Evolutionary conservation across 2,113 vertebrate genomes (phyloP), one percentile per base, ranked within the genome.

Genomic region (Platysternon megacephalum): DNA sequence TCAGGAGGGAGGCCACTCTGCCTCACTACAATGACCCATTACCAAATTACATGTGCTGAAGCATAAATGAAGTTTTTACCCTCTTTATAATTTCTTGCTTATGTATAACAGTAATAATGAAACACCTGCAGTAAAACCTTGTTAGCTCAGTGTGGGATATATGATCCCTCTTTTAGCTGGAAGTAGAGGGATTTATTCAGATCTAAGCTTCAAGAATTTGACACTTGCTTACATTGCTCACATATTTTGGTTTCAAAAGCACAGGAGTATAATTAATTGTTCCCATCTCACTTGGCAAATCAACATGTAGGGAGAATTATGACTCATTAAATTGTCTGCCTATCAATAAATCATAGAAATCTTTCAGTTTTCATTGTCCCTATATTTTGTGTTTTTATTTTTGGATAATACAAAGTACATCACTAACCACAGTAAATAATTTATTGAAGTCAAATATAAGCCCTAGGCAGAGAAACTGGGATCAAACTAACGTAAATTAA

Each of bases 371-470:
- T 92, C 85, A 96, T 90, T 91, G 86, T 81, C 98, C 91, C 29
- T 49, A 90, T 95, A 94, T 95, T 96, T 95, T 96, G 97, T 81
- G 85, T 97, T 96, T 96, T 87, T 95, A 91, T 83, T 97, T 95
- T 78, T 97, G 86, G 92, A 93, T 94, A 95, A 92, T 17, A 91
- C 93, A 95, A 97, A 55, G 61, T 81, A 93, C 84, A 82, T 96
- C 95, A 92, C 61, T 96, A 93, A 90, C 74, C 68, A 85, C 0
- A 2, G 58, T 95, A 97, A 98, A 95, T 94, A 97, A 96, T 97
- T 97, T 94, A 87, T 68, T 96, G 90, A 93, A 89, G 91, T 96
- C 91, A 96, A 95, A 95, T 65, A 93, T 0, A 3, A 93, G 91
- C 84, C 24, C 51, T 79, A 68, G 93, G 90, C 35, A 95, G 96